Base-by-base conservation (phyloP, 2,797 vertebrate genomes). In the Etheostoma perlongum region DNA sequence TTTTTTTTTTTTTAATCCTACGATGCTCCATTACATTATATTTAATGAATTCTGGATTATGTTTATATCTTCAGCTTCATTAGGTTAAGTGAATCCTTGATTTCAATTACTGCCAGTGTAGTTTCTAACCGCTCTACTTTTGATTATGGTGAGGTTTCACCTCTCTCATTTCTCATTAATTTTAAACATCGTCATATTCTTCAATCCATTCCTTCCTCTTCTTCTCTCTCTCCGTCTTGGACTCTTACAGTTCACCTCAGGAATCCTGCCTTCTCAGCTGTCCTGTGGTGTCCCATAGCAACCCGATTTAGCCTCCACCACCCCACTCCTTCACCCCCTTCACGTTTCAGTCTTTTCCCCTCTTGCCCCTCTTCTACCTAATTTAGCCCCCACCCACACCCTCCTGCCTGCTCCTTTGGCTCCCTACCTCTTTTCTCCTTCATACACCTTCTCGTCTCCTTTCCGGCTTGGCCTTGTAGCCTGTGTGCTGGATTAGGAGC, bases 241-340 rank as follows among this genome's bases (percentile, higher is more conserved):
- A 81, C 90, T 55, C 88, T 89, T 85, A 88, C 92, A 75, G 86
- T 88, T 85, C 68, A 73, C 83, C 84, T 91, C 74, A 93, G 94
- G 94, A 94, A 96, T 95, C 90, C 87, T 91, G 92, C 89, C 91
- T 73, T 81, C 93, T 95, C 94, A 95, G 94, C 94, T 95, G 94
- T 93, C 87, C 85, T 25, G 15, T 74, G 91, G 93, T 95, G 91
- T 95, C 92, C 88, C 85, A 91, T 95, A 76, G 88, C 94, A 79
- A 86, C 85, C 91, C 86, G 21, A 96, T 95, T 94, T 96, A 95
- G 94, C 90, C 86, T 84, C 72, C 23, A 0, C 63, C 53, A 47
- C 72, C 51, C 72, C 47, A 69, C 21, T 30, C 83, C 19, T 53
- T 69, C 54, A 40, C 60, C 40, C 25, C 60, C 51, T 49, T 33